phyloP scores from a whole-genome alignment of 1,140 invertebrate genomes.

The Eueides isabella region DNA sequence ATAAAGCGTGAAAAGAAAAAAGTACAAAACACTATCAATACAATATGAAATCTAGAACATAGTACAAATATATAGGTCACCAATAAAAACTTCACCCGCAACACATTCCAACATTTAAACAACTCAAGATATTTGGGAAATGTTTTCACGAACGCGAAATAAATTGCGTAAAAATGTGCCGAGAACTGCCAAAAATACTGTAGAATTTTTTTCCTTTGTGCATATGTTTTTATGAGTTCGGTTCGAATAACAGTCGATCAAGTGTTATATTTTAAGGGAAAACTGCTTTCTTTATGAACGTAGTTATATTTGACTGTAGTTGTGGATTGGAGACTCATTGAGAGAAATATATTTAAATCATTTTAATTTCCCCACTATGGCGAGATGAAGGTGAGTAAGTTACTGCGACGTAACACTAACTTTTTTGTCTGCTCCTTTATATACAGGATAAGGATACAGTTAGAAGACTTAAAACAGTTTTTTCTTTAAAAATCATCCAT shows the following conservation, averaged over 20 bases:
- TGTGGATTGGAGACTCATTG: no score
- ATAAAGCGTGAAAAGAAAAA: neutral
- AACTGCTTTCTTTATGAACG: constrained; percentile 9
- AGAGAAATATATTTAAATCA: no score
- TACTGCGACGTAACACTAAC: no score
- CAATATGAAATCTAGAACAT: no score
- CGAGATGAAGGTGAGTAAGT: no score
- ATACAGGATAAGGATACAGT: no score
- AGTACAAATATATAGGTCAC: neutral
- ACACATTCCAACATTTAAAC: neutral
- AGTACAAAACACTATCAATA: no score
- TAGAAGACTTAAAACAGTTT: no score
- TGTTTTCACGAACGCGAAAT: neutral
- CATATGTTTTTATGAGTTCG: neutral
- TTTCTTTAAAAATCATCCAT: no score
- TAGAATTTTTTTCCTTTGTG: neutral
- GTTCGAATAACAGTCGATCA: constrained; percentile 36
- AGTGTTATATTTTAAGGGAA: constrained; percentile 38
- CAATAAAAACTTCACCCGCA: neutral
- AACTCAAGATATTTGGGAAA: neutral
- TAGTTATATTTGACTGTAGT: neutral
- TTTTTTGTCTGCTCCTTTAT: no score
- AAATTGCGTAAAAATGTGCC: neutral
- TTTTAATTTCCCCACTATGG: no score
- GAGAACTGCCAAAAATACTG: neutral